phyloP scores from a whole-genome alignment of 1,140 invertebrate genomes.

The Drosophila paulistorum region DNA sequence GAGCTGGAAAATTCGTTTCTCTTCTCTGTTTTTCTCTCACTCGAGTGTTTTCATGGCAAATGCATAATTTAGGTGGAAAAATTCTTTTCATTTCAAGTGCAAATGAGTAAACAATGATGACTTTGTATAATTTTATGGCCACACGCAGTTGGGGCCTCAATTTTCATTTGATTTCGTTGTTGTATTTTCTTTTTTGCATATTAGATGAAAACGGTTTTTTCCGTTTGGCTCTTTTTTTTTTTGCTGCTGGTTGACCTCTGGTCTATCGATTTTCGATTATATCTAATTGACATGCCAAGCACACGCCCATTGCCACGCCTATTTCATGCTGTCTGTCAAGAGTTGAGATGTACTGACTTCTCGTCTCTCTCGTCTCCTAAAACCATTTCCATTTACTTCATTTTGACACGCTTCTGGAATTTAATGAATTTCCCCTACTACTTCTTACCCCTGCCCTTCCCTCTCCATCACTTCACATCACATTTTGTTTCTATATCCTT shows the following conservation, averaged over 20 bases:
- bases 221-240: neutral
- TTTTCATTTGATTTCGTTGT: neutral
- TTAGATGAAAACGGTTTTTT: constrained; percentile 41
- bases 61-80: constrained; percentile 50
- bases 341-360: constrained; percentile 23
- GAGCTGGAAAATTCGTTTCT: constrained; percentile 24
- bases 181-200: constrained; percentile 46
- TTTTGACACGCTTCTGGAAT: constrained; percentile 45
- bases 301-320: constrained; percentile 25
- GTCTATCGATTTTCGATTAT: constrained; percentile 65
- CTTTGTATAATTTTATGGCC: constrained; percentile 40
- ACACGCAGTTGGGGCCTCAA: constrained; percentile 24
- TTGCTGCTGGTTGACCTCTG: constrained; percentile 44
- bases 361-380: constrained; percentile 6
- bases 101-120: constrained; percentile 56
- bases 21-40: neutral
- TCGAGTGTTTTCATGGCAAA: constrained; percentile 45
- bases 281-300: constrained; percentile 57
- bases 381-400: constrained; percentile 49
- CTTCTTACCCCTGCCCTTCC: neutral
- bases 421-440: constrained; percentile 22
- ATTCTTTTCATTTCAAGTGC: constrained; percentile 34
- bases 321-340: constrained; percentile 19
- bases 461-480: too few species aligned
- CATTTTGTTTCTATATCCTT: constrained; percentile 2